Evolutionary conservation across 2,888 invertebrate species (phyloP), one percentile per base, ranked within the genome.

Genomic region (Baccha elongata): DNA sequence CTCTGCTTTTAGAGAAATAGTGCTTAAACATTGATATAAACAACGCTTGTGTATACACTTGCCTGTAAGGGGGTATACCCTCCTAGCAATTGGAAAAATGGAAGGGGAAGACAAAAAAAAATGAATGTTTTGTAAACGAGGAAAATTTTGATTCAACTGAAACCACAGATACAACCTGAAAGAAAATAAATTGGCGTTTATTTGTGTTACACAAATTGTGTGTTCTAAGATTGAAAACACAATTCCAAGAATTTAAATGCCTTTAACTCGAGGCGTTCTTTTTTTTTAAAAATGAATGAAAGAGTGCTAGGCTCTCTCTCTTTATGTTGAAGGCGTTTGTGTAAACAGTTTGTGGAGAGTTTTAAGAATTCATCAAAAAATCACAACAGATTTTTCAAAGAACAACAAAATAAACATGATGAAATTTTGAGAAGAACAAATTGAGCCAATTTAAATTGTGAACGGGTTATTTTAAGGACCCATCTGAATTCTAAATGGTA

Each of bases 131-230:
- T 32, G 50, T 53, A 46, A 52, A 60, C 23, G 26, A 53, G 35
- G 44, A 19, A 48, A 55, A 74, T 74, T 62, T 72, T 23, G 53
- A 55, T 62, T 67, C 42, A 13, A 48, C 62, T 50, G 26, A 58
- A 58, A 46, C 46, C 40, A 69, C 50, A 15, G 15, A 40, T 15
- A 42, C 13, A 55, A 53, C 50, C 40, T 55, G 35, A 10, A n/a
- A 37, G 46, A 52, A 58, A 64, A 69, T 52, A 75, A 75, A 81
- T 75, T 76, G 71, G 60, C 71, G 76, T 81, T 76, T 76, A 71
- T 81, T 81, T 76, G 81, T 65, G 65, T 55, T 67, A 53, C 65
- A 76, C 75, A 81, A 81, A 76, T 76, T 71, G 76, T 81, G 53
- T 67, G 40, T 67, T 64, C 46, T 62, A 32, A 46, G 60, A 71